A percentile compares a stretch with the other conserved stretches of the same genome.
Evolutionary conservation across 2,113 vertebrate species (phyloP).

Genomic region (Meles meles): DNA sequence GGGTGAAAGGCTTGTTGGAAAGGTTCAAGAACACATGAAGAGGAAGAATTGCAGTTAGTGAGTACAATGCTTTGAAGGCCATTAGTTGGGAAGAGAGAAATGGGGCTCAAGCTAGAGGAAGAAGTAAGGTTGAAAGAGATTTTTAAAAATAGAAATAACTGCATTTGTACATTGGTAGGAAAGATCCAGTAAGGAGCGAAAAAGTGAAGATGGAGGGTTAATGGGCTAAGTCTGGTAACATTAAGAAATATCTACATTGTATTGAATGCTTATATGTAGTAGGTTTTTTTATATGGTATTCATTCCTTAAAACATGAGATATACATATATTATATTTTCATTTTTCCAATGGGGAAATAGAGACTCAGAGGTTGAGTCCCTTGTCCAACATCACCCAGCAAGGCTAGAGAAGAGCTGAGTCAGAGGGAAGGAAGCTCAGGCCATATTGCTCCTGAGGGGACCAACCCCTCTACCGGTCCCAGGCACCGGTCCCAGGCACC

Average conservation of each 20-base stretch:
- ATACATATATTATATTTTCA: background rate
- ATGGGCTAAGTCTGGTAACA: background rate
- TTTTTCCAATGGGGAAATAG: background rate
- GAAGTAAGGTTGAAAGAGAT: background rate
- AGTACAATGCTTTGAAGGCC: background rate
- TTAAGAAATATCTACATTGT: background rate
- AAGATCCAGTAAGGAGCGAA: background rate
- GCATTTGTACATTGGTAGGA: background rate
- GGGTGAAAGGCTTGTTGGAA: background rate
- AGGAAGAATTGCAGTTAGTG: background rate
- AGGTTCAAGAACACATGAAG: background rate
- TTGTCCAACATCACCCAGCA: background rate
- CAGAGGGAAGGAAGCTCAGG: background rate
- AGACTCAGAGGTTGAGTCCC: background rate
- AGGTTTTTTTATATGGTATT: background rate
- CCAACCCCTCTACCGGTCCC: background rate
- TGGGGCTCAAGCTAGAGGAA: background rate
- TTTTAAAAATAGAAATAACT: background rate
- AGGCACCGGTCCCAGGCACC: background rate
- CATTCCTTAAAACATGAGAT: background rate
- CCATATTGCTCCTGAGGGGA: background rate
- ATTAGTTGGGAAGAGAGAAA: background rate
- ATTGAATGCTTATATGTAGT: background rate
- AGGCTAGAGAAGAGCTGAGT: background rate
- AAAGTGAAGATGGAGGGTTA: background rate